These are phyloP conservation scores for Gila orcuttii DNA, from an alignment of 2,113 vertebrate genomes.

Conservation along the genomic window DNA sequence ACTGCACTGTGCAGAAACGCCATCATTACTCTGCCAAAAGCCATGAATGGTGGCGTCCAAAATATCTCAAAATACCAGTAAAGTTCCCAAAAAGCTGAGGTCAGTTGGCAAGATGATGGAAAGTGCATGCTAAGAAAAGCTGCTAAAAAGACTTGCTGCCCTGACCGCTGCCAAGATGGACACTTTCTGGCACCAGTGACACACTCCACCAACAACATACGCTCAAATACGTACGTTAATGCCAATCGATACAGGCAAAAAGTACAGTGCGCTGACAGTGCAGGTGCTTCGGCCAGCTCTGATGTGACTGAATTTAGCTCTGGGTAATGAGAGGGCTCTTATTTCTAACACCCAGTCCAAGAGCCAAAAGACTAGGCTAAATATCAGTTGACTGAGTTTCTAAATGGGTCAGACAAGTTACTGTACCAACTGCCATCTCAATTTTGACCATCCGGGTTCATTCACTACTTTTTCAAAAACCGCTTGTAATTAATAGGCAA, in stretches of 20 bases:
- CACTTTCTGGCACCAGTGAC: not conserved
- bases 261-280: constrained; percentile 12
- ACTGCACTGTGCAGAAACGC: not conserved
- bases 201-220: not conserved
- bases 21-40: not conserved
- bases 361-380: constrained; percentile 12
- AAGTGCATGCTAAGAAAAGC: constrained; percentile 24
- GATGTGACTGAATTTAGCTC: constrained; percentile 2
- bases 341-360: constrained; percentile 42
- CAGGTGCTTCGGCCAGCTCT: not conserved
- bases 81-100: not conserved
- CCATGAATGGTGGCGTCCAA: not conserved
- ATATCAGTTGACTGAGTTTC: not conserved
- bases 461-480: constrained; percentile 18
- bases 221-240: not conserved
- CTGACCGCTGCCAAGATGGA: not conserved
- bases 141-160: not conserved
- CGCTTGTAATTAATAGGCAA: constrained; percentile 18
- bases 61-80: constrained; percentile 5
- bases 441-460: not conserved
- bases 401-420: constrained; percentile 16
- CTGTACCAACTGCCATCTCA: not conserved
- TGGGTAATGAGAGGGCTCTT: not conserved
- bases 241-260: not conserved
- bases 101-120: not conserved